These are phyloP conservation scores for Aegotheles bennettii DNA, from an alignment of 2,113 vertebrate species.

Conservation along the genomic window DNA sequence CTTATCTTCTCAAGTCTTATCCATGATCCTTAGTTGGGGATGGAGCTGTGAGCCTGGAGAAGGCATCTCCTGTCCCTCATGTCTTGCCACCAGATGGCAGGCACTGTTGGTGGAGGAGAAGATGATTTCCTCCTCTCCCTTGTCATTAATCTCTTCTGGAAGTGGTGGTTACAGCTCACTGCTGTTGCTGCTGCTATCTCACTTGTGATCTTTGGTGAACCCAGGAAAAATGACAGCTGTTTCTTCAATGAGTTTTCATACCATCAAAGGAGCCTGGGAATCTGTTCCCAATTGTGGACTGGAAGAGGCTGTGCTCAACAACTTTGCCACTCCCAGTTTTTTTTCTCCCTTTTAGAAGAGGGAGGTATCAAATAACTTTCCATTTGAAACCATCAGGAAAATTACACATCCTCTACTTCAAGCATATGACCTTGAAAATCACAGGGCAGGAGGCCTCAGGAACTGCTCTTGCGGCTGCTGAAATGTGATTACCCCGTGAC, in stretches of 20 bases:
- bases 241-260: background rate
- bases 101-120: background rate
- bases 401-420: slow-evolving; percentile 22
- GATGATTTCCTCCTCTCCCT: background rate
- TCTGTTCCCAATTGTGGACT: slow-evolving; percentile 44
- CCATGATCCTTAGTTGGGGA: rapidly evolving
- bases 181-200: background rate
- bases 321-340: background rate
- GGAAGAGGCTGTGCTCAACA: background rate
- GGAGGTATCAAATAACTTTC: slow-evolving; percentile 50
- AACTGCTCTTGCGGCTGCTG: background rate
- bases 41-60: background rate
- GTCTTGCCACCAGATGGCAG: slow-evolving; percentile 14
- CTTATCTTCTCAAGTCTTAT: background rate
- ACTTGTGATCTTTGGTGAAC: slow-evolving; percentile 12
- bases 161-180: background rate
- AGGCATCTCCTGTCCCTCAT: background rate
- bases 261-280: slow-evolving; percentile 8
- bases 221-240: background rate
- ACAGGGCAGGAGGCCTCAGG: background rate
- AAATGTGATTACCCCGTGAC: background rate
- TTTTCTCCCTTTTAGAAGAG: background rate
- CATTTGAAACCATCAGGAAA: slow-evolving; percentile 50
- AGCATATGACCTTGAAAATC: slow-evolving; percentile 2
- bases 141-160: slow-evolving; percentile 17